Base-by-base conservation (phyloP, 2,888 invertebrate species). In the Andrena camellia region DNA sequence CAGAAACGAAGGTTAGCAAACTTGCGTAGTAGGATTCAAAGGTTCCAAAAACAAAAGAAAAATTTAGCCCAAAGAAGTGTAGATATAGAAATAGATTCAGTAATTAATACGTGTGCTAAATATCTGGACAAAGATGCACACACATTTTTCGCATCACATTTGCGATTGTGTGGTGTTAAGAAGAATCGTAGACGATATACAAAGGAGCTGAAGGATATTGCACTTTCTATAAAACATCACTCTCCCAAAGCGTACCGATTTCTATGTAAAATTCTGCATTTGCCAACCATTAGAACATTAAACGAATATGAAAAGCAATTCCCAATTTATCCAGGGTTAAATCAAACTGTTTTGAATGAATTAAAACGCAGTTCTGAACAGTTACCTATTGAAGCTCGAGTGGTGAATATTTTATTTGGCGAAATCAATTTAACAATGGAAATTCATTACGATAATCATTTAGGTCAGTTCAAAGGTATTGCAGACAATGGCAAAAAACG, bases 121-220 rank as follows among this genome's bases (percentile, higher is more conserved):
- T 20, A 52, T 52, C 2, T 52, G 2, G 20, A 6, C 7, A n/a
- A 52, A 20, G 20, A 20, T 52, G 52, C 20, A 8, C 52, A 52
- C 20, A 52, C 52, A n/a, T 52, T 52, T 52, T 52, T 52, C 8
- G 52, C 52, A 20, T 52, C 52, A 52, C 52, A 52, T 52, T 52
- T 52, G 20, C 52, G 52, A 52, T 52, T 52, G 52, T 52, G 52
- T 2, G 20, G 20, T 52, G 20, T 52, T 20, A 20, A 52, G 0
- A 52, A 52, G 2, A 52, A 52, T 52, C 52, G 52, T 52, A 52
- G 7, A 20, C n/a, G 52, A 8, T 52, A 52, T 20, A 1, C 7
- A 20, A 52, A 52, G 20, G 52, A 52, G 20, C 52, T 52, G n/a
- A 52, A 52, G 7, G 52, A 52, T 52, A 52, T 52, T 7, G 20